Percentiles rank a stretch among this genome's conserved stretches.
These are phyloP conservation scores for Drusus annulatus DNA, from an alignment of 1,140 invertebrate genomes.

Conservation along the genomic window DNA sequence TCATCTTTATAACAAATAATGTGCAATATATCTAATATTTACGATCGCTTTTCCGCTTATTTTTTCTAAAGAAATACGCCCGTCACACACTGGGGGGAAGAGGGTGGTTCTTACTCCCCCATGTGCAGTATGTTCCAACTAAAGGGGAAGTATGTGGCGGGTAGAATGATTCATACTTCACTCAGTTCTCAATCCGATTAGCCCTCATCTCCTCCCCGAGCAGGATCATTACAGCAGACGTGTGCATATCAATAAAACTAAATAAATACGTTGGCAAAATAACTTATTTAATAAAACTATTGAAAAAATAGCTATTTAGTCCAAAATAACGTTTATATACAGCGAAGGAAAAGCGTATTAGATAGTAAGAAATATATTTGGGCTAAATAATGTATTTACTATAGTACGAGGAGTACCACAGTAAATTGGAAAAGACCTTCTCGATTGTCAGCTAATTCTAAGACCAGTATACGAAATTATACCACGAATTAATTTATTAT, in stretches of 20 bases:
- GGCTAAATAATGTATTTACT: too few relatives aligned
- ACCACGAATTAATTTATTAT: too few relatives aligned
- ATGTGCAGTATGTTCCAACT: not conserved
- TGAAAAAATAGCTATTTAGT: too few relatives aligned
- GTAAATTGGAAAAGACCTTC: too few relatives aligned
- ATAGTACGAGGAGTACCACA: too few relatives aligned
- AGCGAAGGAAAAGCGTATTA: too few relatives aligned
- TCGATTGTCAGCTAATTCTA: too few relatives aligned
- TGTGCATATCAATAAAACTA: not conserved
- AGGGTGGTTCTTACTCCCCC: not conserved
- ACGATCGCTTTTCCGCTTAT: slow-evolving; percentile 36
- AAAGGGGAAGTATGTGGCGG: slow-evolving; percentile 30
- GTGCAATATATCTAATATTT: slow-evolving; percentile 22
- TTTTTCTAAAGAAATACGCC: slow-evolving; percentile 16
- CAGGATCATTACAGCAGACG: slow-evolving; percentile 3
- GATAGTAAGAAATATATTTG: too few relatives aligned
- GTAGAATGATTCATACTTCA: slow-evolving; percentile 54
- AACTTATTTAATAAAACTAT: too few relatives aligned
- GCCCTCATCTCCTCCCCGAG: slow-evolving; percentile 22
- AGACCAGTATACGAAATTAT: too few relatives aligned
- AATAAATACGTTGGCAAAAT: too few relatives aligned
- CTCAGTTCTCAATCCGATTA: slow-evolving; percentile 52
- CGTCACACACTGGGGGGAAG: not conserved
- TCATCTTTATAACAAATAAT: not conserved
- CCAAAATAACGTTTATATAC: too few relatives aligned